These are phyloP conservation scores for Bubo blakistoni DNA, from an alignment of 2,113 vertebrate genomes.

Conservation along the genomic window DNA sequence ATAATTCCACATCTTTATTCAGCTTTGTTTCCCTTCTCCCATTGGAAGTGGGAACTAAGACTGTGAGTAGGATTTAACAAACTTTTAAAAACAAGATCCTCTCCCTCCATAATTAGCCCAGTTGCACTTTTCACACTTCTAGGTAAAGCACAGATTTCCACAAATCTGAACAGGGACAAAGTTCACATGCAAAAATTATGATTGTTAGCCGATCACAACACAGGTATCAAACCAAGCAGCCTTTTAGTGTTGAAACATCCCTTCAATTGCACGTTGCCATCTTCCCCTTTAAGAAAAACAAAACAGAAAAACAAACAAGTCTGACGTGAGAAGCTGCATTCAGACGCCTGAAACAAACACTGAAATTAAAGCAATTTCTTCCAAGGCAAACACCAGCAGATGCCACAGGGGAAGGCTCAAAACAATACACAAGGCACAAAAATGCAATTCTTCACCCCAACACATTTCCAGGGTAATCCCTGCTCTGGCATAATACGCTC, in stretches of 20 bases:
- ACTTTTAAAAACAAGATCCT: not conserved
- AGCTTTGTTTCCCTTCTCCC: not conserved
- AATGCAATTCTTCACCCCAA: not conserved
- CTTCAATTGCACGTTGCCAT: not conserved
- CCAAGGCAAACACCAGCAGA: not conserved
- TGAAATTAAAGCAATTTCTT: accelerated
- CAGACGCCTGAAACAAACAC: not conserved
- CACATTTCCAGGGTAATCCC: not conserved
- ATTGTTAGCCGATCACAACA: not conserved
- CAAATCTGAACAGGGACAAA: not conserved
- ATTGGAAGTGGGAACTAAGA: accelerated
- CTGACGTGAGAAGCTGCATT: not conserved
- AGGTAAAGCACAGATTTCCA: not conserved
- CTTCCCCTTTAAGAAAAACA: not conserved
- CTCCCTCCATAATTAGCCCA: too few relatives aligned
- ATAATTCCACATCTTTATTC: not conserved
- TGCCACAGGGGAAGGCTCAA: not conserved
- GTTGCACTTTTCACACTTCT: accelerated
- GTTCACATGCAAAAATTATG: not conserved
- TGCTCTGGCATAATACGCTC: not conserved
- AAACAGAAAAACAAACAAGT: not conserved
- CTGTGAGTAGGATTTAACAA: accelerated
- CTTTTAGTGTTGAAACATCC: accelerated
- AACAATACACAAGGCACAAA: not conserved
- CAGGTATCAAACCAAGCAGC: not conserved